Evolutionary conservation across 2,797 vertebrate genomes (phyloP).

Genomic region (Passerculus sandwichensis): DNA sequence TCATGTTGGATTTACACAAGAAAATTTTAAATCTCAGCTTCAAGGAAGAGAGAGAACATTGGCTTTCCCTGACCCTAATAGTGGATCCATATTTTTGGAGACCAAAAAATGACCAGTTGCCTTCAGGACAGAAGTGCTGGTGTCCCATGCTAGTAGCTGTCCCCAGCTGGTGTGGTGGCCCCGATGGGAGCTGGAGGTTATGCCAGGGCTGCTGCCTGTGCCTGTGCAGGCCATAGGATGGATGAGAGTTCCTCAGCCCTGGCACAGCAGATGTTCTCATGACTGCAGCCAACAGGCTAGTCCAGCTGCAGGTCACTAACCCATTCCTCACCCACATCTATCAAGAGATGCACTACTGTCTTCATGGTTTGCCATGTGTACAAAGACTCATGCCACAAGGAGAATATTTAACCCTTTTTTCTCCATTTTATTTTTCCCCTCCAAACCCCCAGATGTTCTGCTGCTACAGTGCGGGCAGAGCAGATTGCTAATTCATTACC

Average conservation of each 20-base stretch:
- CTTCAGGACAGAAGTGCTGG: not conserved
- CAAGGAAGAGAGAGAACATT: not conserved
- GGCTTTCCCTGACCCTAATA: not conserved
- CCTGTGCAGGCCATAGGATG: not conserved
- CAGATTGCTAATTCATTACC: not conserved
- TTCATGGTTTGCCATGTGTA: not conserved
- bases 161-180: fast-evolving
- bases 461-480: not conserved
- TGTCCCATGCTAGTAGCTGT: not conserved
- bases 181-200: not conserved
- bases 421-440: not conserved
- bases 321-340: not conserved
- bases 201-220: not conserved
- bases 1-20: not conserved
- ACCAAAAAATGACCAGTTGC: not conserved
- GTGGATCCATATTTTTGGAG: not conserved
- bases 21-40: not conserved
- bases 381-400: not conserved
- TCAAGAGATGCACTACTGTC: not conserved
- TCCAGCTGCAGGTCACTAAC: not conserved
- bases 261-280: not conserved
- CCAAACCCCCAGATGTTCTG: not conserved
- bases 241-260: not conserved
- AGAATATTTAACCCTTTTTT: not conserved
- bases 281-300: not conserved